These are phyloP conservation scores for Agonopterix heracliana DNA, from an alignment of 2,888 invertebrate species.

Conservation along the genomic window DNA sequence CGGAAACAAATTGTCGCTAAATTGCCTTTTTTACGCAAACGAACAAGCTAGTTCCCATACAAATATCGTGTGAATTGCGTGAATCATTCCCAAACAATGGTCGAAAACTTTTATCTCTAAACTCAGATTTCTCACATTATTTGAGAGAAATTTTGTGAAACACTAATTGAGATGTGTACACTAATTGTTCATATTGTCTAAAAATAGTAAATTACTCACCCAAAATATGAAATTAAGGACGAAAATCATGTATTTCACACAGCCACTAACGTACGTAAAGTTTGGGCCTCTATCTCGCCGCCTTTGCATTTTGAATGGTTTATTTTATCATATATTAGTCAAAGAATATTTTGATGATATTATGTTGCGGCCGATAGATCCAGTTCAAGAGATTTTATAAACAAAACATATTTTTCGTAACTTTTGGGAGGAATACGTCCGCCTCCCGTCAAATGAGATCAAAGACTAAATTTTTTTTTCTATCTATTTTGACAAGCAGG, in stretches of 20 bases:
- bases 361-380: too few relatives aligned
- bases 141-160: not conserved
- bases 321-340: conserved; percentile 14
- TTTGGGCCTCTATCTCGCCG: conserved; percentile 76
- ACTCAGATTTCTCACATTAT: not conserved
- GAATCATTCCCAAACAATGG: too few relatives aligned
- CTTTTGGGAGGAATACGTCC: conserved; percentile 15
- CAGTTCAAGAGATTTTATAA: too few relatives aligned
- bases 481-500: too few relatives aligned
- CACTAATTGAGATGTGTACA: too few relatives aligned
- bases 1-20: conserved; percentile 17
- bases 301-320: conserved; percentile 69
- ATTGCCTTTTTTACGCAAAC: too few relatives aligned
- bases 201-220: conserved; percentile 76
- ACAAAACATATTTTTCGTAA: too few relatives aligned
- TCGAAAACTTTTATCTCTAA: conserved; percentile 3
- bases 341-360: not conserved
- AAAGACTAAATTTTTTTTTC: not conserved
- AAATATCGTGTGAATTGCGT: conserved; percentile 26
- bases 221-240: conserved; percentile 92
- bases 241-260: conserved; percentile 93
- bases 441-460: conserved; percentile 16
- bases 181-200: not conserved
- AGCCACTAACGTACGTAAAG: conserved; percentile 89
- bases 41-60: conserved; percentile 9